Evolutionary conservation across 1,140 invertebrate species (phyloP).

Genomic region (Leptopilina clavipes): DNA sequence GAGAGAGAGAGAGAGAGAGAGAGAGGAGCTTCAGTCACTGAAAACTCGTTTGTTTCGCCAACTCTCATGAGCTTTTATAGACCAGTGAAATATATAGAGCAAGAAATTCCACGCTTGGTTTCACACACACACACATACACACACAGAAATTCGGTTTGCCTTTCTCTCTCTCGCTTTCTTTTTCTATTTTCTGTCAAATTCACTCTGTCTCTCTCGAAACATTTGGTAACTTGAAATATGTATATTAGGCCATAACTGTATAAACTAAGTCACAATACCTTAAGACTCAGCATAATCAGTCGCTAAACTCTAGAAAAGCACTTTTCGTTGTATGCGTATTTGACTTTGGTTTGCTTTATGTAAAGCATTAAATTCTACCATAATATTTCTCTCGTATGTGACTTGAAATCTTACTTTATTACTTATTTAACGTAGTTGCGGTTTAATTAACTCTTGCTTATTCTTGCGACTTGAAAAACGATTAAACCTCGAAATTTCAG

Average conservation of each 20-base stretch:
- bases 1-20: too few species aligned
- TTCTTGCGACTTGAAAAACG: neutral
- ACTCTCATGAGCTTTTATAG: conserved; percentile 30
- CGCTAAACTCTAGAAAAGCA: conserved; percentile 16
- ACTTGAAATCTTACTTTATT: conserved; percentile 10
- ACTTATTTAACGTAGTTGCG: neutral
- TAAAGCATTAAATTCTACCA: conserved; percentile 22
- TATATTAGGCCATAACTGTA: conserved; percentile 28
- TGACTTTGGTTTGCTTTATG: conserved; percentile 31
- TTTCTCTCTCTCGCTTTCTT: neutral
- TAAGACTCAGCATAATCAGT: conserved; percentile 28
- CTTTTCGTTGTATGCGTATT: conserved; percentile 23
- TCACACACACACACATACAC: neutral
- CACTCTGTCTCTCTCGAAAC: neutral
- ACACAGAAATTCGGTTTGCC: too few species aligned
- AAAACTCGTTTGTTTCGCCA: conserved; percentile 25
- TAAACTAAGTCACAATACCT: conserved; percentile 21
- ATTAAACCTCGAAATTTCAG: neutral
- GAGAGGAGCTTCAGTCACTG: neutral
- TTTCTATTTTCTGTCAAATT: too few species aligned
- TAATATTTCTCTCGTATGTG: conserved; percentile 7
- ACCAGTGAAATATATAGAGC: conserved; percentile 20
- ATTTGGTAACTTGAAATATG: conserved; percentile 27
- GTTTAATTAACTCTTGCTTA: conserved; percentile 13
- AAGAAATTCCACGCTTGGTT: conserved; percentile 29